These are phyloP conservation scores for Zosterops lateralis DNA, from an alignment of 2,113 vertebrate species.

Conservation along the genomic window DNA sequence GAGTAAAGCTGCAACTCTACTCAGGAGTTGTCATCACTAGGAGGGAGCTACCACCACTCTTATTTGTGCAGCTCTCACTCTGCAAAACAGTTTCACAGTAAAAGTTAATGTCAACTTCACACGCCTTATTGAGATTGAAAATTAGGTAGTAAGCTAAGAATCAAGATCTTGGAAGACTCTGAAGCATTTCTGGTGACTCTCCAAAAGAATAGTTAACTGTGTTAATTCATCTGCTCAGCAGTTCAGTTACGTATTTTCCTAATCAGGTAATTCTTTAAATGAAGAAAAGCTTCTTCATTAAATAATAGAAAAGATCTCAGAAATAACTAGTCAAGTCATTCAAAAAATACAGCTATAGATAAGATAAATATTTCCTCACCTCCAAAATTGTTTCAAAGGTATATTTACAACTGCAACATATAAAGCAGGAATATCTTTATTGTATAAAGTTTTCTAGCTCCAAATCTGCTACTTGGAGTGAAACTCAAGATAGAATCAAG, in stretches of 20 bases:
- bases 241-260: neutral
- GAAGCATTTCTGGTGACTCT: neutral
- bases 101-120: neutral
- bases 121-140: neutral
- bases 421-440: neutral
- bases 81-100: neutral
- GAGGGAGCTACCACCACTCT: neutral
- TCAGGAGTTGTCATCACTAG: neutral
- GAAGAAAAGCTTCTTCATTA: neutral
- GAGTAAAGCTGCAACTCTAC: neutral
- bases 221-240: neutral
- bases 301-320: neutral
- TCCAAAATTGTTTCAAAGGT: neutral
- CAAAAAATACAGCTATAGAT: neutral
- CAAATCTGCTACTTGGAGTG: neutral
- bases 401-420: neutral
- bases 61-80: neutral
- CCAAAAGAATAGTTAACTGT: neutral
- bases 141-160: neutral
- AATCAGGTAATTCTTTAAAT: neutral
- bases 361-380: neutral
- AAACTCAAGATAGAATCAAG: accelerated
- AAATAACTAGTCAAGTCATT: neutral
- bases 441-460: neutral
- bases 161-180: neutral